Percentiles rank a stretch among this genome's conserved stretches.
These are phyloP conservation scores for Platycheirus albimanus DNA, from an alignment of 2,888 invertebrate genomes.

Conservation along the genomic window DNA sequence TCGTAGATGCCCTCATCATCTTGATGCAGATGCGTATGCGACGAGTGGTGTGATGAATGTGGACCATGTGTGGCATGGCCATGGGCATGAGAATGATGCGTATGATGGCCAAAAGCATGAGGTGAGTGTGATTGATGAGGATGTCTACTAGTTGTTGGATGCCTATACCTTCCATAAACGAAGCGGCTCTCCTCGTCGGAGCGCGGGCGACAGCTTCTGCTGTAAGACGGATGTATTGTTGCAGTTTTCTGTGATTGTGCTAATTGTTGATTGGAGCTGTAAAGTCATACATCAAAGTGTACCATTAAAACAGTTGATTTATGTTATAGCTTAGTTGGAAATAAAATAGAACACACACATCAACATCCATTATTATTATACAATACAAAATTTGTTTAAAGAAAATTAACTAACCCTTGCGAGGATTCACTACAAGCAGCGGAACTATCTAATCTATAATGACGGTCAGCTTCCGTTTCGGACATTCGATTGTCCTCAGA, in stretches of 20 bases:
- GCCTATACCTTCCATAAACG: conserved; percentile 88
- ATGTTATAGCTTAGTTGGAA: background rate
- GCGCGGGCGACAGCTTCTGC: conserved; percentile 85
- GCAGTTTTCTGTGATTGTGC: conserved; percentile 83
- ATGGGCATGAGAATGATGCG: conserved; percentile 83
- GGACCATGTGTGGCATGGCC: conserved; percentile 83
- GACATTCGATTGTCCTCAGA: conserved; percentile 93
- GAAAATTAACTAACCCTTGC: conserved; percentile 85
- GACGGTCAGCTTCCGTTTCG: conserved; percentile 94
- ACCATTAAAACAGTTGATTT: conserved; percentile 46
- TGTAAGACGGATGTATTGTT: conserved; percentile 84
- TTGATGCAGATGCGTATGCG: conserved; percentile 85
- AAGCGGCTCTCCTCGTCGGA: conserved; percentile 89
- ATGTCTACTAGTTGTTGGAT: conserved; percentile 83
- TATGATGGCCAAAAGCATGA: conserved; percentile 83
- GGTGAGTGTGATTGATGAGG: conserved; percentile 85
- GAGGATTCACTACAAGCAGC: conserved; percentile 89
- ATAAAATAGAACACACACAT: conserved; percentile 18
- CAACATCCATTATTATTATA: conserved; percentile 1
- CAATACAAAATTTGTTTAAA: conserved; percentile 13
- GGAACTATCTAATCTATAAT: conserved; percentile 92
- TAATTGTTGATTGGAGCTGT: conserved; percentile 83
- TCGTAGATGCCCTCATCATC: conserved; percentile 95
- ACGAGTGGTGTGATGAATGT: conserved; percentile 84
- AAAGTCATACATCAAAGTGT: conserved; percentile 16